Evolutionary conservation across 2,888 invertebrate genomes (phyloP), one percentile per base, ranked within the genome.

Genomic region (Lepas anatifera): DNA sequence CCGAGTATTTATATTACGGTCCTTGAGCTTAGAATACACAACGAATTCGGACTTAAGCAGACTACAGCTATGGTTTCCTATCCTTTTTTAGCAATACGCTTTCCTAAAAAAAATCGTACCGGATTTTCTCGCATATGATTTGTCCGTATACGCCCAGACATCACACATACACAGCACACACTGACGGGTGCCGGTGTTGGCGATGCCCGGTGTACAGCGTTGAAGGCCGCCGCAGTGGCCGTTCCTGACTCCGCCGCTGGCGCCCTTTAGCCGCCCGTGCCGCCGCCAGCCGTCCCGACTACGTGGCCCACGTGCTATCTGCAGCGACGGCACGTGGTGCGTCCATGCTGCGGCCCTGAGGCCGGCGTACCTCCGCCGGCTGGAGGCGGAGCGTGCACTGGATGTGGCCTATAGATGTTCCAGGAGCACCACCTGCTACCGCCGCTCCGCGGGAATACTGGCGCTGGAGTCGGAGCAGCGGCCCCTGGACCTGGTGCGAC

Each of bases 241-340:
- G 66, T 66, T 11, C 66, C 66, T 2, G 66, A 66, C 39, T 66
- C 66, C 25, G 66, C 66, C 11, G 37, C n/a, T 25, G 66, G 66
- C 66, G 66, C 10, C 3, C 25, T 66, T 7, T 66, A 39, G 66
- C 66, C n/a, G 13, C 11, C 39, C 66, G 37, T 66, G 39, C 66
- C 25, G 41, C 39, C 66, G 13, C 13, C 39, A 1, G 16, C 25
- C 66, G 66, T 3, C 25, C 66, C 39, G 27, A 25, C 13, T 39
- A 37, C 39, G 66, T 41, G 25, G 66, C 39, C 25, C 25, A 37
- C 27, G 66, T 66, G 39, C 39, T 37, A 13, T 13, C 27, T 8
- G 39, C 66, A 18, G 41, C 66, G 25, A 27, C 66, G n/a, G 66
- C 16, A 1, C 37, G 66, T 25, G 10, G 25, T 4, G 25, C 66